A percentile compares a stretch with the other conserved stretches of the same genome.
phyloP scores from a whole-genome alignment of 2,113 vertebrate genomes.

The Ardeotis arabs region DNA sequence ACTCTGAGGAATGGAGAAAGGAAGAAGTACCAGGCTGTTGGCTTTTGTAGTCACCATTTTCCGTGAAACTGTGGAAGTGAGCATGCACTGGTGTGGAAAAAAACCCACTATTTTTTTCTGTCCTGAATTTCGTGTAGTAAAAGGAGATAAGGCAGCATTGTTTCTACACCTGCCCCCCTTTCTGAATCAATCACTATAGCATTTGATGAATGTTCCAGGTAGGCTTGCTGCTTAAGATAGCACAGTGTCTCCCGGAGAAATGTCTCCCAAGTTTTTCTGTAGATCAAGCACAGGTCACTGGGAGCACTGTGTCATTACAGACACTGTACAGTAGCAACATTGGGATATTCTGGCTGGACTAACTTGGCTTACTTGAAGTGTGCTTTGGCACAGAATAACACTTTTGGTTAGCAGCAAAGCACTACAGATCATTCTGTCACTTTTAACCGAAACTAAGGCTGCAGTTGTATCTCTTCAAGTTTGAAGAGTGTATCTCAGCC shows the following conservation, averaged over 20 bases:
- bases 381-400: background rate
- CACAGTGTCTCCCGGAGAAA: background rate
- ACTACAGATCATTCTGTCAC: background rate
- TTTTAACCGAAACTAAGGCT: background rate
- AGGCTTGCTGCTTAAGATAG: background rate
- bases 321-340: background rate
- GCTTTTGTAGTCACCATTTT: background rate
- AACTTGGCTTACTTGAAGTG: background rate
- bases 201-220: background rate
- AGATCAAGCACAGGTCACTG: background rate
- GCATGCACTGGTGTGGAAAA: fast-evolving
- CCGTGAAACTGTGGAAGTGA: background rate
- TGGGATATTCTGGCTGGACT: background rate
- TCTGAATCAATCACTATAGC: background rate
- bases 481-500: background rate
- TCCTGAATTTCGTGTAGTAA: background rate
- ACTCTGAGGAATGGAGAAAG: background rate
- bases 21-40: background rate
- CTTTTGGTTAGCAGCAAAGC: background rate
- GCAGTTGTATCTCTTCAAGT: background rate
- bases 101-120: background rate
- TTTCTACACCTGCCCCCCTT: background rate
- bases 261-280: background rate
- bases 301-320: background rate
- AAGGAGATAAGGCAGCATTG: background rate